Evolutionary conservation across 2,113 vertebrate genomes (phyloP).

Genomic region (Lophura nycthemera): DNA sequence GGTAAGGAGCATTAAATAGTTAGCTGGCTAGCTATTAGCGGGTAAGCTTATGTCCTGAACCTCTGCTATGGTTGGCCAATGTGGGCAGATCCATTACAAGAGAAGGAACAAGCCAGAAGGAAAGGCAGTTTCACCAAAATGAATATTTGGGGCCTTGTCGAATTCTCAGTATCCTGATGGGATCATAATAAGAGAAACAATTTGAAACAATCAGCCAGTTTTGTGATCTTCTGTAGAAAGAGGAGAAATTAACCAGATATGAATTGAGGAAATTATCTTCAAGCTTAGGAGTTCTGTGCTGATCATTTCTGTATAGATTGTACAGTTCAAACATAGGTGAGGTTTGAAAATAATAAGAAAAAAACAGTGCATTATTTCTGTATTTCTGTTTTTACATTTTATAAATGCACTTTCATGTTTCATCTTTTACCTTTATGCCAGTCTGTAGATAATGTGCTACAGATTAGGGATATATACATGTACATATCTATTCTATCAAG

Average conservation of each 20-base stretch:
- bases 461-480: not conserved
- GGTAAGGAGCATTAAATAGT: not conserved
- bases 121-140: not conserved
- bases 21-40: not conserved
- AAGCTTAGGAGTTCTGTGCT: not conserved
- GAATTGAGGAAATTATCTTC: not conserved
- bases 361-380: not conserved
- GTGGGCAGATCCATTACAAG: not conserved
- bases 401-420: not conserved
- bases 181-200: not conserved
- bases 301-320: not conserved
- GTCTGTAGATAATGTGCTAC: not conserved
- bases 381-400: not conserved
- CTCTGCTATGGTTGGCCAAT: not conserved
- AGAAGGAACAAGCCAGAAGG: not conserved
- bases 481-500: not conserved
- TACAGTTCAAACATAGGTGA: not conserved
- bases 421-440: not conserved
- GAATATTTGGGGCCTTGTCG: not conserved
- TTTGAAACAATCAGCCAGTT: not conserved
- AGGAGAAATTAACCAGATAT: not conserved
- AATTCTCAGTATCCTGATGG: not conserved
- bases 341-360: not conserved
- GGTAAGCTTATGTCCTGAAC: not conserved
- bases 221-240: not conserved